Evolutionary conservation across 2,888 invertebrate genomes (phyloP).

Genomic region (Chloromyia formosa): DNA sequence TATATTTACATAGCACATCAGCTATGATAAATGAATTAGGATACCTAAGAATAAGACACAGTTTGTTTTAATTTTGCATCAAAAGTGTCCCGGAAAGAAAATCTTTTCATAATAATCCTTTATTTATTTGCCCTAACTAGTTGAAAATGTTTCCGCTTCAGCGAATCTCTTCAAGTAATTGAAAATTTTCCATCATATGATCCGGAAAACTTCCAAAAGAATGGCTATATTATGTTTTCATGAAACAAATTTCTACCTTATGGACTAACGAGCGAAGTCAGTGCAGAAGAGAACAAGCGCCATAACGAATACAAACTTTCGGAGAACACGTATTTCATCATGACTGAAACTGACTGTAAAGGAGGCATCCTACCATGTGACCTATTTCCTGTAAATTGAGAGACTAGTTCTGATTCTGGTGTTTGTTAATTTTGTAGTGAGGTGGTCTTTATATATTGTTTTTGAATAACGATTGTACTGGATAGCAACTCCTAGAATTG

Average conservation of each 20-base stretch:
- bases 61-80: no score
- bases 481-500: no score
- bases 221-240: conserved; percentile 4
- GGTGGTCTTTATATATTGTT: no score
- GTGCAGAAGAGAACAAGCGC: background rate
- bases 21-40: no score
- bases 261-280: conserved; percentile 8
- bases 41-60: no score
- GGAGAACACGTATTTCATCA: conserved; percentile 1
- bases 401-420: background rate
- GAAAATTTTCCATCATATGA: conserved; percentile 38
- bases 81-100: no score
- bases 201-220: conserved; percentile 30
- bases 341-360: conserved; percentile 3
- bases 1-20: no score
- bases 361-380: conserved; percentile 23
- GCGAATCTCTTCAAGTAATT: conserved; percentile 23
- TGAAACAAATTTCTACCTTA: conserved; percentile 1
- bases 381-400: conserved; percentile 20
- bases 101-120: no score
- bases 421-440: conserved; percentile 10
- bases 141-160: conserved; percentile 16
- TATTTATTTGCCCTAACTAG: no score
- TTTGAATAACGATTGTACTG: no score
- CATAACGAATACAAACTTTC: background rate